These are phyloP conservation scores for Chrysodeixis includens DNA, from an alignment of 2,888 invertebrate genomes.

Conservation along the genomic window DNA sequence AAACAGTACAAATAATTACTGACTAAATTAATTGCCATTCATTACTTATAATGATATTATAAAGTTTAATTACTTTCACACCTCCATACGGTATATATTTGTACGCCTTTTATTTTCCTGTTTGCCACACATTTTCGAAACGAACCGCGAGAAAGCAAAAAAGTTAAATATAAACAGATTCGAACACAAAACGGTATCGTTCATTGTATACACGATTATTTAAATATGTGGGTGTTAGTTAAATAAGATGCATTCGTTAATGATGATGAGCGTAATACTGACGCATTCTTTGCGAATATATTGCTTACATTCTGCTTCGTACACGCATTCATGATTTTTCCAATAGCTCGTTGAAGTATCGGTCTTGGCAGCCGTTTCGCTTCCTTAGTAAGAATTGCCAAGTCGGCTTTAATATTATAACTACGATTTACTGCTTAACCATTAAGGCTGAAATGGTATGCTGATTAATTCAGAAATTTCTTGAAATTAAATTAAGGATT, in stretches of 20 bases:
- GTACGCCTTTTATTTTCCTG: background rate
- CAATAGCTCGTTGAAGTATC: conserved; percentile 17
- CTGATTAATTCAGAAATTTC: background rate
- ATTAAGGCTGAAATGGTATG: background rate
- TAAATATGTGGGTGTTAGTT: conserved; percentile 7
- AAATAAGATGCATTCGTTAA: conserved; percentile 14
- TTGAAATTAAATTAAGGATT: background rate
- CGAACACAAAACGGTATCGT: conserved; percentile 13
- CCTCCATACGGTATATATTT: too few species aligned
- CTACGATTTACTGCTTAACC: conserved; percentile 1
- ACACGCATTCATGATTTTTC: conserved; percentile 5
- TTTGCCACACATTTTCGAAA: too few species aligned
- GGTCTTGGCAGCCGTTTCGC: conserved; percentile 36
- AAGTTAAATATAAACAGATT: conserved; percentile 9
- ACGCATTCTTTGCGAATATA: conserved; percentile 7
- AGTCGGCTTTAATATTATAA: conserved; percentile 11
- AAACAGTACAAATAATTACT: too few species aligned
- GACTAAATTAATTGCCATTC: too few species aligned
- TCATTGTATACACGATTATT: conserved; percentile 1
- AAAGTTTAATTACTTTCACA: too few species aligned
- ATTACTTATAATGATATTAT: too few species aligned
- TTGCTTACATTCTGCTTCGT: background rate
- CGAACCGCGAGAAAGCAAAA: background rate
- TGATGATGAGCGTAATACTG: conserved; percentile 18
- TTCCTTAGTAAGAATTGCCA: conserved; percentile 35